Evolutionary conservation across 2,113 vertebrate species (phyloP), one percentile per base, ranked within the genome.

Genomic region (Onychorhynchus coronatus): DNA sequence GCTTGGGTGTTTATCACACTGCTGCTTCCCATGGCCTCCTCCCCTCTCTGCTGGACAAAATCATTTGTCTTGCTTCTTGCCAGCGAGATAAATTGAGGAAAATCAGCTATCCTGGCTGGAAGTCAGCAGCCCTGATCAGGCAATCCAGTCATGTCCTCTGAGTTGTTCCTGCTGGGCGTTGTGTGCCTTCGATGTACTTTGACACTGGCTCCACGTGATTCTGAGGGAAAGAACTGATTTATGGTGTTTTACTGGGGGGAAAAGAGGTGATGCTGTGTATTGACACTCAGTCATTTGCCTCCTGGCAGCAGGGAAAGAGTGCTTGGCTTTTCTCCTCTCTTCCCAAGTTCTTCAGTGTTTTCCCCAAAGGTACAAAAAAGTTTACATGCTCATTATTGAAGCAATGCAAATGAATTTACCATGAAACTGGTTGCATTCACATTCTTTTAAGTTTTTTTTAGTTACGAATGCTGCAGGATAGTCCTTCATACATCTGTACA

Each of bases 1-100:
- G 66, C 90, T 85, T 72, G 49, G 37, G 4, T 89, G 44, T 88
- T 97, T 83, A 73, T 93, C 88, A 66, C 67, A 11, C 63, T 39
- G 63, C 92, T 80, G 0, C 58, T 79, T 85, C 52, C 81, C 30
- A 42, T 76, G 66, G 58, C 65, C 35, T 83, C 44, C 33, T 95
- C 67, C 49, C 37, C 85, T 80, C 63, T 62, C 59, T 4, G 7
- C 67, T 89, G 72, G 67, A 63, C 77, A 82, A 90, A 68, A 79
- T 58, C 1, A 27, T 94, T 88, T 50, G 30, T 88, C 66, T 91
- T 61, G 33, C 66, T 75, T 56, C 61, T 87, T 89, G 56, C 62
- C 70, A 90, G 92, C 75, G 42, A 88, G 62, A 96, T 67, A 85
- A 76, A 90, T 35, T 7, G 23, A 53, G 79, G 33, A 49, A 88